These are phyloP conservation scores for Ifrita kowaldi DNA, from an alignment of 2,113 vertebrate genomes.

Conservation along the genomic window DNA sequence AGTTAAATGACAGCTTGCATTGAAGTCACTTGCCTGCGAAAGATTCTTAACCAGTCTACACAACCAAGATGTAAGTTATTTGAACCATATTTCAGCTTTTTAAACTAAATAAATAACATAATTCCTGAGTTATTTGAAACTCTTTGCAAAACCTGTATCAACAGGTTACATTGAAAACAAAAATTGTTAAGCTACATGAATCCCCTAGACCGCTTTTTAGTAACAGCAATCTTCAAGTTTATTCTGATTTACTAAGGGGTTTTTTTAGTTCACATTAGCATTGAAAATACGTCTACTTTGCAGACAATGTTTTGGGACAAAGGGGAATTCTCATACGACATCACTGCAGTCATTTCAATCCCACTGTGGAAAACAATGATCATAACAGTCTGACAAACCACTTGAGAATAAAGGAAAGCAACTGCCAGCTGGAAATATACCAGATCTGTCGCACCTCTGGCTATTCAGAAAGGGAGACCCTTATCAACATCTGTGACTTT, in stretches of 20 bases:
- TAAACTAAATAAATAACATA: neutral
- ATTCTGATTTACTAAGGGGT: neutral
- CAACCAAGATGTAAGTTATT: neutral
- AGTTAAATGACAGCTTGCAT: neutral
- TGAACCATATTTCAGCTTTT: neutral
- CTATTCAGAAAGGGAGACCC: neutral
- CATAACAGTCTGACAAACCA: neutral
- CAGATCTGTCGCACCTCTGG: neutral
- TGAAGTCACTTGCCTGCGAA: neutral
- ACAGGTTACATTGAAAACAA: neutral
- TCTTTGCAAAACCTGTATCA: neutral
- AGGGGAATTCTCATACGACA: neutral
- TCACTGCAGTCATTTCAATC: neutral
- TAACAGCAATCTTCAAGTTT: neutral
- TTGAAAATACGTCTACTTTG: neutral
- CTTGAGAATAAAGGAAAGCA: neutral
- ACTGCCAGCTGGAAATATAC: neutral
- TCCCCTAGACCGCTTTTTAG: neutral
- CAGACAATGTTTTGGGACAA: neutral
- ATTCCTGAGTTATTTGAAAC: neutral
- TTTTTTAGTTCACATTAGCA: neutral
- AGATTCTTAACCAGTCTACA: neutral
- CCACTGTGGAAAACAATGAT: neutral
- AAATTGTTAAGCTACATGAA: neutral
- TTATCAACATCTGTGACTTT: neutral